A percentile compares a stretch with the other conserved stretches of the same genome.
Evolutionary conservation across 2,113 vertebrate species (phyloP).

Genomic region (Sigmodon hispidus): DNA sequence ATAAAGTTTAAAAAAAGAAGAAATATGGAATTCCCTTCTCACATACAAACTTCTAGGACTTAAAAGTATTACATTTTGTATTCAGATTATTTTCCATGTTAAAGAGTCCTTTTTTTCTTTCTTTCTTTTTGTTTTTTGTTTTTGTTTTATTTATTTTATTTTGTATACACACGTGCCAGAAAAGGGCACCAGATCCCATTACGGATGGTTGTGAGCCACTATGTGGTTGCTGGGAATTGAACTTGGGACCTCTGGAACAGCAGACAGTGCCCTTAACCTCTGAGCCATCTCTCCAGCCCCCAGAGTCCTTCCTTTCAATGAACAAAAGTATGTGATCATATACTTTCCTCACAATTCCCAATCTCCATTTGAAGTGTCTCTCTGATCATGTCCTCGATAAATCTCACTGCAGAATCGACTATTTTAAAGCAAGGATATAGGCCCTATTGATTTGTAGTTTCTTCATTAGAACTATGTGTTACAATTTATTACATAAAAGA

Average conservation of each 20-base stretch:
- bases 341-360: neutral
- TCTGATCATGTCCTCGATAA: neutral
- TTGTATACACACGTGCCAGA: too few species aligned
- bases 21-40: neutral
- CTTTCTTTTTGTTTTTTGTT: too few species aligned
- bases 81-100: neutral
- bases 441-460: neutral
- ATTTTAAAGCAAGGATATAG: neutral
- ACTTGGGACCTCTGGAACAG: too few species aligned
- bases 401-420: neutral
- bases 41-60: slow-evolving; percentile 24
- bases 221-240: too few species aligned
- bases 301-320: neutral
- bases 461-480: neutral
- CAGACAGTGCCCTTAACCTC: too few species aligned
- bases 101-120: neutral
- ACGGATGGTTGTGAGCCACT: too few species aligned
- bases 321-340: neutral
- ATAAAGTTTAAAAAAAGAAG: too few species aligned
- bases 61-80: neutral
- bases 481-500: neutral
- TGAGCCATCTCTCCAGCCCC: too few species aligned
- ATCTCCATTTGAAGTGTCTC: neutral
- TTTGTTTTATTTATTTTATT: too few species aligned
- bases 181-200: too few species aligned